Percentiles rank a stretch among this genome's conserved stretches.
These are phyloP conservation scores for Streptopelia turtur DNA, from an alignment of 2,797 vertebrate genomes.

Conservation along the genomic window DNA sequence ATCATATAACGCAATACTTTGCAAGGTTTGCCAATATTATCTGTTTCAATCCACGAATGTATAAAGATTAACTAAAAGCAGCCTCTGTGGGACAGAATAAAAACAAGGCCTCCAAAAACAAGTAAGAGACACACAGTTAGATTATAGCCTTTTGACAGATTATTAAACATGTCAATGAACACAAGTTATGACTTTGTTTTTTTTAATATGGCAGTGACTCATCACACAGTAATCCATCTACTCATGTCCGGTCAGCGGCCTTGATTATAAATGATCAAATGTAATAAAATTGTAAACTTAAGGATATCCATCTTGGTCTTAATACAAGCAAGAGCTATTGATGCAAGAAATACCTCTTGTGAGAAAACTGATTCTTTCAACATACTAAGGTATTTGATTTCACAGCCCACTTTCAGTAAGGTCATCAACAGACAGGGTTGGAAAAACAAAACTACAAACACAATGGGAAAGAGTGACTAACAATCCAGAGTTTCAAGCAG, in stretches of 20 bases:
- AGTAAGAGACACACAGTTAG: not conserved
- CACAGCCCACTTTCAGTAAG: not conserved
- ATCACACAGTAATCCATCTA: not conserved
- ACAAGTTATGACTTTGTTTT: not conserved
- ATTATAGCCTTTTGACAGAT: not conserved
- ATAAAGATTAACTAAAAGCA: not conserved
- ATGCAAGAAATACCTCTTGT: not conserved
- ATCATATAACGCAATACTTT: not conserved
- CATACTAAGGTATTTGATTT: not conserved
- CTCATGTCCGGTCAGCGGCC: conserved; percentile 18
- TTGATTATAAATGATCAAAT: not conserved
- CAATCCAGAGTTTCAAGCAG: not conserved
- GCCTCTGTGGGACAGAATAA: not conserved
- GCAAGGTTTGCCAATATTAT: not conserved
- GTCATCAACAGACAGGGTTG: not conserved
- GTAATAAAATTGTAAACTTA: not conserved
- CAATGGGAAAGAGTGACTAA: not conserved
- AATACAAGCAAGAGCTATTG: not conserved
- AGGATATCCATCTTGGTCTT: not conserved
- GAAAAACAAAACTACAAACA: not conserved
- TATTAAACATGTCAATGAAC: conserved; percentile 10
- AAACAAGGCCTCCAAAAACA: not conserved
- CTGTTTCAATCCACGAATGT: not conserved
- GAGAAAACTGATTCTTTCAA: not conserved
- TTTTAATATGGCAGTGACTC: conserved; percentile 28